Evolutionary conservation across 2,888 invertebrate species (phyloP), one percentile per base, ranked within the genome.

Genomic region (Orthonevra nobilis): DNA sequence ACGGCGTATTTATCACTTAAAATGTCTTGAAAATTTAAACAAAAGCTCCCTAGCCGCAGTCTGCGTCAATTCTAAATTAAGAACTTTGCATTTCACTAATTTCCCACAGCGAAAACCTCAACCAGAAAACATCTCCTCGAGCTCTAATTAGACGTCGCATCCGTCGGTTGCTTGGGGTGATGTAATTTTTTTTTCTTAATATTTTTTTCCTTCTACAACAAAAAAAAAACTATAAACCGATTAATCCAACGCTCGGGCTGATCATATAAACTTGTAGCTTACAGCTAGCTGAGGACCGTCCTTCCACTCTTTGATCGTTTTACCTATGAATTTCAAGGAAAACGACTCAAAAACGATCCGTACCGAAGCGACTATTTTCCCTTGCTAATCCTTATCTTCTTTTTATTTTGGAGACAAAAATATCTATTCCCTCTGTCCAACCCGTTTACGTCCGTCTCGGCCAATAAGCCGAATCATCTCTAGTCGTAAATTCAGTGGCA

Each of bases 41-140:
- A 72, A 48, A 64, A 52, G 52, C 63, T 70, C 58, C 63, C 15
- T 32, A 56, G 34, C 34, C 26, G 14, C 34, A 32, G 58, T 30
- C 64, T 70, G 70, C 63, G 70, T 77, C 70, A 77, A 32, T 58
- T 70, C 70, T 77, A 77, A 70, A 77, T 42, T 42, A 70, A 70
- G 58, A 70, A n/a, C 32, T 38, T 4, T 23, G 3, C 5, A 23
- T 23, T 23, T 23, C 63, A 38, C 23, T 44, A 64, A 64, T 7
- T 58, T 36, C 44, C 14, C 44, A 61, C 54, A 52, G 30, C n/a
- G n/a, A n/a, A n/a, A n/a, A n/a, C 9, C 54, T 56, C 42, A 64
- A 50, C 48, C 36, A 48, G 56, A 72, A 63, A 70, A 50, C 56
- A 74, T 70, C 70, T 64, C 38, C 64, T 63, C 58, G 70, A 60